Evolutionary conservation across 1,140 invertebrate genomes (phyloP).

Genomic region (Drosophila pruinosa): DNA sequence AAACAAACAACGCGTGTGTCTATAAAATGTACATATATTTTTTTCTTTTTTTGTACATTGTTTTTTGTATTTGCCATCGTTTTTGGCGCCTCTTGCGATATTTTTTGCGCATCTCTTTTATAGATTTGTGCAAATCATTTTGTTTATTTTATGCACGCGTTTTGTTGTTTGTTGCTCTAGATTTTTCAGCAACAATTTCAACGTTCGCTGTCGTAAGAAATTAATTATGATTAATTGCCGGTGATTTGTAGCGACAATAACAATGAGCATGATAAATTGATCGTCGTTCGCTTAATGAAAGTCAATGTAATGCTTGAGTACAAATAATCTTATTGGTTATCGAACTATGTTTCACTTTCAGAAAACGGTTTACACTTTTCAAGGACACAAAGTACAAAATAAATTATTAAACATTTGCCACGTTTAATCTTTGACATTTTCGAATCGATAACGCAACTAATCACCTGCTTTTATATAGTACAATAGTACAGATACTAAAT

Average conservation of each 20-base stretch:
- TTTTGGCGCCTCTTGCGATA: conserved; percentile 12
- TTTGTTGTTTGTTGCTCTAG: conserved; percentile 3
- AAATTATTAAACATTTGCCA: no score
- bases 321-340: background rate
- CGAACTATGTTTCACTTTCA: background rate
- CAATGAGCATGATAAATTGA: background rate
- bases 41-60: conserved; percentile 6
- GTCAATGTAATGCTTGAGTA: background rate
- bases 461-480: conserved; percentile 10
- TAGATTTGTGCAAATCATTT: conserved; percentile 53
- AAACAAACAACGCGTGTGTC: conserved; percentile 32
- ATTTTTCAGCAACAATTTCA: conserved; percentile 34
- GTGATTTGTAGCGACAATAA: conserved; percentile 21
- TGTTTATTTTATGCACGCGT: conserved; percentile 38
- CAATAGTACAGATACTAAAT: background rate
- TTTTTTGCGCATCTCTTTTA: conserved; percentile 65
- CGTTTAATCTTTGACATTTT: background rate
- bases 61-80: background rate
- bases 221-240: conserved; percentile 43
- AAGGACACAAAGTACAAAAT: no score
- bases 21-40: conserved; percentile 15
- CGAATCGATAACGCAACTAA: background rate
- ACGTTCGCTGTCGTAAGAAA: conserved; percentile 2
- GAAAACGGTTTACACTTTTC: no score
- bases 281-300: background rate